phyloP scores from a whole-genome alignment of 53 echinoderm and acorn worm species.

The Zoroaster sp. region DNA sequence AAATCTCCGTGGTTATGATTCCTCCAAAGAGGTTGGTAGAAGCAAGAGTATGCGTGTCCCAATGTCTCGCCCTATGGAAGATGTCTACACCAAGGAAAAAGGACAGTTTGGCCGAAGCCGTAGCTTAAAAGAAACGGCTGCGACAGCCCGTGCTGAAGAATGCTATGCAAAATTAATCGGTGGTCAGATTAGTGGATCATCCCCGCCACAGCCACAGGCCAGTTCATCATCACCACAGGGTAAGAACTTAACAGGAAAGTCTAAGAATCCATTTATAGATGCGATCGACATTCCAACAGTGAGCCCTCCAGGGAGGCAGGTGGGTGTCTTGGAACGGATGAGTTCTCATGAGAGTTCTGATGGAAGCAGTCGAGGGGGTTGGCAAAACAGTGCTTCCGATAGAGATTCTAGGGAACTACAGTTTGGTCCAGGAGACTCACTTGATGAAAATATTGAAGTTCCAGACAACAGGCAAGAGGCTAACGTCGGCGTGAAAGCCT shows the following conservation, averaged over 20 bases:
- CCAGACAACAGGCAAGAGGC: neutral
- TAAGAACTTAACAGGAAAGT: neutral
- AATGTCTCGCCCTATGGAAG: neutral
- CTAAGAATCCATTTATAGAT: slow-evolving; percentile 43
- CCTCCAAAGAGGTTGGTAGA: slow-evolving; percentile 36
- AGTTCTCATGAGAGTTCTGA: slow-evolving; percentile 43
- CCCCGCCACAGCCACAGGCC: neutral
- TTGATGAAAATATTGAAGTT: neutral
- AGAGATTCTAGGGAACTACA: slow-evolving; percentile 33
- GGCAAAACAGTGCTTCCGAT: slow-evolving; percentile 25
- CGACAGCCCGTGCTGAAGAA: slow-evolving; percentile 61
- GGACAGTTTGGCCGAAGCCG: slow-evolving; percentile 52
- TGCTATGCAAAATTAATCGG: slow-evolving; percentile 78
- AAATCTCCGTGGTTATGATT: neutral
- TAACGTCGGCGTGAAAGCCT: slow-evolving; percentile 21
- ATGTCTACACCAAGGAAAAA: neutral
- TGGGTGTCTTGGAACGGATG: slow-evolving; percentile 11
- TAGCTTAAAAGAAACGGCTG: slow-evolving; percentile 59
- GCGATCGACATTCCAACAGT: neutral
- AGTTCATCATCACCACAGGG: neutral
- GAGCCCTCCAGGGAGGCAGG: slow-evolving; percentile 10
- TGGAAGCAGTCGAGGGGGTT: neutral
- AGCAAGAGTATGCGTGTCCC: slow-evolving; percentile 64
- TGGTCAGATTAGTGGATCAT: slow-evolving; percentile 60
- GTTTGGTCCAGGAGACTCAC: slow-evolving; percentile 35